Base-by-base conservation (phyloP, 2,888 invertebrate species). In the Antheraea assamensis region DNA sequence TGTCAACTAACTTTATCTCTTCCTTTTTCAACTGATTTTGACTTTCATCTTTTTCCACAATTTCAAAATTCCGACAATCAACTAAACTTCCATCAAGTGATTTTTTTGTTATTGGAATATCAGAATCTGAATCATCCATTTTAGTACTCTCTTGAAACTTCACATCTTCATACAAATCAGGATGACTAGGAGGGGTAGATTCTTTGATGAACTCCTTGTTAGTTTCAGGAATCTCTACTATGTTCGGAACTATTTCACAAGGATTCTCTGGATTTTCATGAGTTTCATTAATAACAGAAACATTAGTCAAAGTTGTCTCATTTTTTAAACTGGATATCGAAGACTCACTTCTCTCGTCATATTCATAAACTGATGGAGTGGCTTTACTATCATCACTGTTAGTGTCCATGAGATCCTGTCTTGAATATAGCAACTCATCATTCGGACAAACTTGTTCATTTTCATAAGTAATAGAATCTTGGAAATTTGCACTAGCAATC, bases 341-440 rank as follows among this genome's bases (percentile, higher is more conserved):
- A 74, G 92, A 90, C 74, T 89, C 87, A 88, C 92, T 92, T 80
- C 85, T 88, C 75, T 91, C 92, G 85, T 94, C 92, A 91, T 91
- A 92, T 76, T 94, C 93, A 89, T 90, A 92, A 17, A 90, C 84
- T 75, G 90, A 90, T 21, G 85, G 82, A 71, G 90, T 89, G 27
- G 88, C 90, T 85, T 93, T 93, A 75, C 91, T 92, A 73, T 92
- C 91, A 81, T 92, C 91, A 87, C 91, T 92, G 71, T 90, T 91
- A 66, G 90, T 90, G 76, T 93, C 92, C 71, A 79, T 87, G 76
- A 87, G 87, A 71, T 92, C 92, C 76, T 88, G 90, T 27, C 85
- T 88, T 77, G 90, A 81, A 77, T 89, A 91, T 71, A 85, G 76
- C 21, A 87, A 78, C 73, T 90, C 90, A 77, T 89, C 88, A 86